phyloP scores from a whole-genome alignment of 2,113 vertebrate species.

The Hippolais icterina region DNA sequence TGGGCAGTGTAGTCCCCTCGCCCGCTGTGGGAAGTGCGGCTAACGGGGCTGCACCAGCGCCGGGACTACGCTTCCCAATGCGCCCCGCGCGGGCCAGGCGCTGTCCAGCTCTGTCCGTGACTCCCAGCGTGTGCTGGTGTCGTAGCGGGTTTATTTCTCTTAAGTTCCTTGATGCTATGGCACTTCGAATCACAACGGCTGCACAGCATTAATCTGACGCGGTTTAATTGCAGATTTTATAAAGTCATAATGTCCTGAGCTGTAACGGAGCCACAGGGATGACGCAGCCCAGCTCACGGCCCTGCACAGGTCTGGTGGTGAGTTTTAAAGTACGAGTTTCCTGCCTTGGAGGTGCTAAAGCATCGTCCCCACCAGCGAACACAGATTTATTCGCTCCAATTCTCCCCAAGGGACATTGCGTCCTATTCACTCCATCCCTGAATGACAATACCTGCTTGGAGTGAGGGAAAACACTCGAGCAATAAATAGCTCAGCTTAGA shows the following conservation, averaged over 20 bases:
- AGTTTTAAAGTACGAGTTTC: accelerated
- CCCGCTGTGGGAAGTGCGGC: accelerated
- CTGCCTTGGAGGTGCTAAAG: background rate
- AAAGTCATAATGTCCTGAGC: background rate
- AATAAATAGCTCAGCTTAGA: background rate
- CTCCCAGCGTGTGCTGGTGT: accelerated
- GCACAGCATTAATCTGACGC: accelerated
- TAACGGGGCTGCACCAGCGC: accelerated
- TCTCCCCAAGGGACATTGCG: background rate
- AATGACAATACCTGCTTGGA: background rate
- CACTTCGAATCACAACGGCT: too few relatives aligned
- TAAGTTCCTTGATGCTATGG: accelerated
- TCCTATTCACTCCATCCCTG: background rate
- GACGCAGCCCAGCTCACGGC: background rate
- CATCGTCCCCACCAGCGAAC: accelerated
- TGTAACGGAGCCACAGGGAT: background rate
- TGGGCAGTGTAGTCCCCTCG: accelerated
- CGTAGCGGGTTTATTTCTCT: background rate
- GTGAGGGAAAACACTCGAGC: background rate
- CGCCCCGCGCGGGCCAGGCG: accelerated
- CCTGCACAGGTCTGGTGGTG: background rate
- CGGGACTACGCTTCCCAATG: background rate
- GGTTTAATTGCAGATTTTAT: background rate
- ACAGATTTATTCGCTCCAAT: accelerated
- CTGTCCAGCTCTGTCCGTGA: accelerated